Conservation (phyloP, 2,113 vertebrate species). For the Jaculus jaculus region DNA sequence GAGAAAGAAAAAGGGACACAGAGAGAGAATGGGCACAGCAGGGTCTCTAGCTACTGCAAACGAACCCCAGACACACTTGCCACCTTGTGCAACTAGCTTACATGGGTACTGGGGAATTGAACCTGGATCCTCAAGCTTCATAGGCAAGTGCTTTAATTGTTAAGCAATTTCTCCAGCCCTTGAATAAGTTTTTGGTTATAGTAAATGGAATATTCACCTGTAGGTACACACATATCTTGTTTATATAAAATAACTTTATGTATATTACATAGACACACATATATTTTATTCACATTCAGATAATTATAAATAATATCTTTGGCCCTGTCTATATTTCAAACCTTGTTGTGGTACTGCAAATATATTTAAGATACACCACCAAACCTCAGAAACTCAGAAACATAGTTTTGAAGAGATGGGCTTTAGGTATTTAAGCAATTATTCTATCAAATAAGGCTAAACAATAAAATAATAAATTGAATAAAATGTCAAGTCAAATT, state of each 20-base stretch:
- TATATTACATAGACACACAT: neutral
- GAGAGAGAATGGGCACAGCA: too few relatives aligned
- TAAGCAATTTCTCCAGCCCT: too few relatives aligned
- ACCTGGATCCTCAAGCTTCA: too few relatives aligned
- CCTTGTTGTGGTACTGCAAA: neutral
- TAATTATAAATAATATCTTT: neutral
- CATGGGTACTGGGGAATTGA: too few relatives aligned
- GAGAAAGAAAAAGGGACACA: too few relatives aligned
- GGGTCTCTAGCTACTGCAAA: too few relatives aligned
- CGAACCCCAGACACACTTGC: too few relatives aligned
- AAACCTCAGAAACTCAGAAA: neutral
- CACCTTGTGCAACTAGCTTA: too few relatives aligned
- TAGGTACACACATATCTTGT: neutral
- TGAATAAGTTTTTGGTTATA: neutral
- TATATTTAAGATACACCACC: neutral
- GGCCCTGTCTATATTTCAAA: neutral
- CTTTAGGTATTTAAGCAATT: neutral
- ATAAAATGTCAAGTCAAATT: slow-evolving; percentile 17
- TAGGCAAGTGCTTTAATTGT: too few relatives aligned
- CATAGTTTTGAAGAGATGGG: neutral
- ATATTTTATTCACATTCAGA: neutral
- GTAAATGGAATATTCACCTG: slow-evolving; percentile 16
- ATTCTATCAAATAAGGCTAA: neutral
- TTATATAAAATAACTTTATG: neutral
- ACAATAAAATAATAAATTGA: neutral